Base-by-base conservation (phyloP, 2,113 vertebrate genomes). In the Scomber colias region DNA sequence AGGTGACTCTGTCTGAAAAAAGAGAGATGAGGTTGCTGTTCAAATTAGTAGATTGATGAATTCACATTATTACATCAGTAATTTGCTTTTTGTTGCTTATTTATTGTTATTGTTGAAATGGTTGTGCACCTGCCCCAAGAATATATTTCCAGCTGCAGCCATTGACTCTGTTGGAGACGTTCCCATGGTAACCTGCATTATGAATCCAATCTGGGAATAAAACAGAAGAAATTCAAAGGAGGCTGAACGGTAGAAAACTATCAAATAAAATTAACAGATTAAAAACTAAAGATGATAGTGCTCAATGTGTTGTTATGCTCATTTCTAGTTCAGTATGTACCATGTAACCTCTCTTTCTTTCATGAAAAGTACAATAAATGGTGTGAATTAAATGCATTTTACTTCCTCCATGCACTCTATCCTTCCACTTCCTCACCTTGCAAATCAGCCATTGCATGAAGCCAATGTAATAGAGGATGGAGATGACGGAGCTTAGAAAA, bases 81-180 rank as follows among this genome's bases (percentile, higher is more conserved):
- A 61, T 68, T 48, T n/a, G 11, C 4, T 13, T 30, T 16, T 15
- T 44, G 12, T 55, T 19, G 16, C 5, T 56, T 5, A 17, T 70
- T 27, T 27, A 27, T 27, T 27, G 24, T 27, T 54, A 14, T 66
- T 71, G 6, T 57, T 66, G 55, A 57, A 54, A 67, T 11, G 31
- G 46, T 71, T 67, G 40, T 66, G 67, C 89, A 98, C 96, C 86
- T 95, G 95, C 77, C 97, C 96, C 45, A 97, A 85, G 85, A 98
- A 97, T 92, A 98, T 95, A 80, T 97, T 97, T 77, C 95, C 96
- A 0, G 97, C 95, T 89, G 96, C 95, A 85, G 96, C 96, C 54
- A 97, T 75, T 64, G 96, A 98, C 79, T 98, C 96, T 54, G 95
- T 67, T 48, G 96, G 95, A 90, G 96, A 95, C 31, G 97, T 97